These are phyloP conservation scores for Psittacula derbiana DNA, from an alignment of 2,797 vertebrate species.

Conservation along the genomic window DNA sequence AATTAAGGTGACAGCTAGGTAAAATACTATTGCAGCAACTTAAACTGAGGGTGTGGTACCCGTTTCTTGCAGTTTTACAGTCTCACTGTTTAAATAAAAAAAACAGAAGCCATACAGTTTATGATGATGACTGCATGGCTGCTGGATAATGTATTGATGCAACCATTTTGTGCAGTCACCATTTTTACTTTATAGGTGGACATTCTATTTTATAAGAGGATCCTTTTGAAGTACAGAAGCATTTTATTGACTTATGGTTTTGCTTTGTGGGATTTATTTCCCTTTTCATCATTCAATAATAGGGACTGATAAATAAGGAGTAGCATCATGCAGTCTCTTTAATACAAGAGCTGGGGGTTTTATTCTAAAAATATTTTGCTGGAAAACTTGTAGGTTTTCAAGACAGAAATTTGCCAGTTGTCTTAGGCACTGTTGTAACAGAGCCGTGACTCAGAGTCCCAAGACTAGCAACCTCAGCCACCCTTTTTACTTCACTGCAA, in stretches of 20 bases:
- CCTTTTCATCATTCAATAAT: not conserved
- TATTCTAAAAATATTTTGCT: not conserved
- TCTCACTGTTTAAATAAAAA: not conserved
- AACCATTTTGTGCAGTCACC: not conserved
- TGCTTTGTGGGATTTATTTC: not conserved
- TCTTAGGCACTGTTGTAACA: not conserved
- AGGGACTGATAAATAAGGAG: not conserved
- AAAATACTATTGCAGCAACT: not conserved
- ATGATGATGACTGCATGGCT: not conserved
- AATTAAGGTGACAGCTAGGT: not conserved
- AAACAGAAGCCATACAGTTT: not conserved
- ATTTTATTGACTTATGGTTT: not conserved
- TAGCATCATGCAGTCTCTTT: not conserved
- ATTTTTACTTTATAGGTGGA: not conserved
- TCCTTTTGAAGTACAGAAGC: not conserved
- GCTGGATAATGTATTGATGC: not conserved
- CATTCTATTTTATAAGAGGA: not conserved
- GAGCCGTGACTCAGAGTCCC: not conserved
- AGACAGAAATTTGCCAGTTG: not conserved
- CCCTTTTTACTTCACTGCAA: not conserved
- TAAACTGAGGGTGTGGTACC: not conserved
- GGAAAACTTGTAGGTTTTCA: not conserved
- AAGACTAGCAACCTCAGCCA: not conserved
- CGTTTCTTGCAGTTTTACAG: not conserved
- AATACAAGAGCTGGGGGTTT: not conserved